phyloP scores from a whole-genome alignment of 2,888 invertebrate species.

The Ischnura elegans region DNA sequence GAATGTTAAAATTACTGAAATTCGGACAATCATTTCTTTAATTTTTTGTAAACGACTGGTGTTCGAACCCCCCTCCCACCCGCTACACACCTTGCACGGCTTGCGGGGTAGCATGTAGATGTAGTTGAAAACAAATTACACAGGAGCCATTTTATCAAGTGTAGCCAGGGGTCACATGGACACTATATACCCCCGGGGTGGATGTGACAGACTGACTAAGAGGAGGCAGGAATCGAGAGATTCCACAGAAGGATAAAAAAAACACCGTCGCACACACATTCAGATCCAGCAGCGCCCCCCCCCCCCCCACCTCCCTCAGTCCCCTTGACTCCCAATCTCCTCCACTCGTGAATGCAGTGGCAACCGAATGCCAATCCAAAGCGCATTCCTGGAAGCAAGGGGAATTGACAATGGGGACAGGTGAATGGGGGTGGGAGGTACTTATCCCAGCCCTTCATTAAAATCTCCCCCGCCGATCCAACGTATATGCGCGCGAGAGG shows the following conservation, averaged over 20 bases:
- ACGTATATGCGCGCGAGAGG: background rate
- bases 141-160: too few relatives aligned
- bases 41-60: too few relatives aligned
- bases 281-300: background rate
- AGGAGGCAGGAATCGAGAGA: background rate
- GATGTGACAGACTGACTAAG: too few relatives aligned
- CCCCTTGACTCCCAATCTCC: background rate
- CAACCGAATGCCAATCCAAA: conserved; percentile 27
- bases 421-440: background rate
- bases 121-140: too few relatives aligned
- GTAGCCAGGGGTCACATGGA: too few relatives aligned
- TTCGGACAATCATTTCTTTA: too few relatives aligned
- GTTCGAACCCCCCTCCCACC: too few relatives aligned
- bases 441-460: conserved; percentile 30
- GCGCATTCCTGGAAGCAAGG: background rate
- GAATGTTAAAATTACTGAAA: too few relatives aligned
- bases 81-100: too few relatives aligned
- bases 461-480: conserved; percentile 56
- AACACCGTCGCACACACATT: background rate
- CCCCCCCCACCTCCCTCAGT: background rate
- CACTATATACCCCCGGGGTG: too few relatives aligned
- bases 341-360: conserved; percentile 38
- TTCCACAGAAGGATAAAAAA: background rate
- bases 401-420: background rate
- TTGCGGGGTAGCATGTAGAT: too few relatives aligned